Evolutionary conservation across 2,888 invertebrate genomes (phyloP), one percentile per base, ranked within the genome.

Genomic region (Athetis lepigone): DNA sequence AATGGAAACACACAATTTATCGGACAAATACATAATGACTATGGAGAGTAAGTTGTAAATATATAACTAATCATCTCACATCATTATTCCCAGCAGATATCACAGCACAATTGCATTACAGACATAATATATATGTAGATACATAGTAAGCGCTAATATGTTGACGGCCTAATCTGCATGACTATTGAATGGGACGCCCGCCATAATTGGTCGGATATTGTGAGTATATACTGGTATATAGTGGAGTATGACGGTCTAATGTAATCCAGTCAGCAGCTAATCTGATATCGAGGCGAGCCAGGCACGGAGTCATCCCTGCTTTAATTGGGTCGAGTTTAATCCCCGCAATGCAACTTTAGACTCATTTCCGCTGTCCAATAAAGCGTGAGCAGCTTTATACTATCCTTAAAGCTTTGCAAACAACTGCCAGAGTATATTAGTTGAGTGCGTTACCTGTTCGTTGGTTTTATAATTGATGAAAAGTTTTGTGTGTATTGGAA

Each of bases 321-420:
- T 80, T 94, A 92, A 94, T 93, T 94, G 92, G 88, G 92, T 94
- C 92, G 88, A 88, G 86, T 89, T 91, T 93, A 94, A 93, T 93
- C 92, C 90, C 81, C 85, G 86, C 88, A 90, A 87, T 92, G 91
- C 92, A 91, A 92, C 90, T 92, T 91, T 88, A 88, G 88, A 89
- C 88, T 90, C 88, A 87, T 91, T 90, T 88, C 83, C 87, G 76
- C 80, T 87, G 87, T 88, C 88, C 85, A 89, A 88, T 88, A 88
- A 88, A 87, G 79, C 85, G 75, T 54, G 47, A 75, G 70, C 70
- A 61, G 72, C 78, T 81, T 75, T 77, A 79, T 79, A 79, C 76
- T 70, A 69, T 72, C 55, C 75, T 78, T 74, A 76, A 77, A 68
- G 74, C 77, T 70, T 72, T 66, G 52, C 58, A 72, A 77, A 75